Evolutionary conservation across 2,113 vertebrate genomes (phyloP).

Genomic region (Oreotrochilus melanogaster): DNA sequence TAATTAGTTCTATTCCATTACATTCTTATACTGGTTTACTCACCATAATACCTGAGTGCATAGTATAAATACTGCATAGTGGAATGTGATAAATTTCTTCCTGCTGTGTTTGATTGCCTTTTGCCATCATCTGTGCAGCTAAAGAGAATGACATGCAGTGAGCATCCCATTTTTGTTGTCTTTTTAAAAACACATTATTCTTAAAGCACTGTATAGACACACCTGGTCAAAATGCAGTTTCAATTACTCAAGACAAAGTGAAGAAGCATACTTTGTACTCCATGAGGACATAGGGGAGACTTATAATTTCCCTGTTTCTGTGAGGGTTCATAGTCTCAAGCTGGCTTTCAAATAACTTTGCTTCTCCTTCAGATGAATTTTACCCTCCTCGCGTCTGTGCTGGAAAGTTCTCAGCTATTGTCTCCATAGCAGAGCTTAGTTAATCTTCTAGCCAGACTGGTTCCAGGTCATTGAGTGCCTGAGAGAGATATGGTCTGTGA

Average conservation of each 20-base stretch:
- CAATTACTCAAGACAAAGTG: background rate
- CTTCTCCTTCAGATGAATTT: background rate
- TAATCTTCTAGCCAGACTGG: constrained; percentile 42
- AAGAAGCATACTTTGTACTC: background rate
- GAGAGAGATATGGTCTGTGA: constrained; percentile 14
- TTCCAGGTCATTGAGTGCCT: constrained; percentile 44
- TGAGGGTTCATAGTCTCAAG: background rate
- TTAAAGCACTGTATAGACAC: background rate
- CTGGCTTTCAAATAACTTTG: background rate
- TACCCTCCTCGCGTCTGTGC: background rate
- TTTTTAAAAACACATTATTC: background rate
- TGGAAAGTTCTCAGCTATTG: background rate
- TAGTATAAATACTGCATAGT: background rate
- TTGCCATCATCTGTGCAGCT: background rate
- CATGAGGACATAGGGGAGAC: background rate
- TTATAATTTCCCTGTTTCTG: background rate
- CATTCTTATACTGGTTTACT: background rate
- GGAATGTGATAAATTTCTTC: background rate
- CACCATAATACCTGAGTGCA: background rate
- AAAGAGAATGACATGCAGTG: background rate
- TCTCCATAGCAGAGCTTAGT: constrained; percentile 2
- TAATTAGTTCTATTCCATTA: constrained; percentile 36
- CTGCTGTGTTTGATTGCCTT: background rate
- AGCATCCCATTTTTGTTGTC: background rate
- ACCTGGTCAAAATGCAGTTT: background rate